A percentile compares a stretch with the other conserved stretches of the same genome.
Evolutionary conservation across 2,113 vertebrate species (phyloP).

Genomic region (Brachyhypopomus occidentalis): DNA sequence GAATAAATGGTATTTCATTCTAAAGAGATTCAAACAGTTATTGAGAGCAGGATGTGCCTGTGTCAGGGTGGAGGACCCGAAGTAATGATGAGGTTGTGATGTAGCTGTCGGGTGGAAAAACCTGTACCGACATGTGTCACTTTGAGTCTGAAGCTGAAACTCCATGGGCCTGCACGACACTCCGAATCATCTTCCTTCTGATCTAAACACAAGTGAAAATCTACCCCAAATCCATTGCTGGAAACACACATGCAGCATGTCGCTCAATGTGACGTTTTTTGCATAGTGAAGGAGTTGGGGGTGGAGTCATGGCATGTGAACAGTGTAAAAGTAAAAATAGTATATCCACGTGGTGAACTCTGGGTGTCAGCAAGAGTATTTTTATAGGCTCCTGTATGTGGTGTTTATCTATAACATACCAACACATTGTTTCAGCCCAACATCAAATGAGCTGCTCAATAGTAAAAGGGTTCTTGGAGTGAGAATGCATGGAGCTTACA

Average conservation of each 20-base stretch:
- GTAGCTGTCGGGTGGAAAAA: slow-evolving; percentile 68
- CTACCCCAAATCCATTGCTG: slow-evolving; percentile 35
- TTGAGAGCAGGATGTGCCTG: slow-evolving; percentile 43
- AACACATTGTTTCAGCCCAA: background rate
- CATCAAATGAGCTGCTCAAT: too few species aligned
- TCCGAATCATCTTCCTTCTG: slow-evolving; percentile 56
- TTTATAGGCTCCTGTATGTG: background rate
- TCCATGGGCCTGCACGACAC: slow-evolving; percentile 56
- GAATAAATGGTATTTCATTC: background rate
- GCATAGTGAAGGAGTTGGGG: background rate
- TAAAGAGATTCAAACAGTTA: slow-evolving; percentile 22
- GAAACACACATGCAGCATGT: background rate
- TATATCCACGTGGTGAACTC: background rate
- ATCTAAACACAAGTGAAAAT: slow-evolving; percentile 57
- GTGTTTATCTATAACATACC: background rate
- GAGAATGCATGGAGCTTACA: background rate
- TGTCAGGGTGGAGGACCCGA: slow-evolving; percentile 56
- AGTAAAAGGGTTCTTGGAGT: background rate
- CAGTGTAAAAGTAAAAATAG: background rate
- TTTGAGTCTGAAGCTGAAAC: slow-evolving; percentile 65
- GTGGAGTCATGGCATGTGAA: background rate
- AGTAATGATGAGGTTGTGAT: slow-evolving; percentile 55
- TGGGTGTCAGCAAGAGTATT: background rate
- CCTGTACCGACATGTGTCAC: slow-evolving; percentile 70
- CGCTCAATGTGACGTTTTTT: slow-evolving; percentile 13